These are phyloP conservation scores for Poecilobothrus nobilitatus DNA, from an alignment of 2,888 invertebrate species.

Conservation along the genomic window DNA sequence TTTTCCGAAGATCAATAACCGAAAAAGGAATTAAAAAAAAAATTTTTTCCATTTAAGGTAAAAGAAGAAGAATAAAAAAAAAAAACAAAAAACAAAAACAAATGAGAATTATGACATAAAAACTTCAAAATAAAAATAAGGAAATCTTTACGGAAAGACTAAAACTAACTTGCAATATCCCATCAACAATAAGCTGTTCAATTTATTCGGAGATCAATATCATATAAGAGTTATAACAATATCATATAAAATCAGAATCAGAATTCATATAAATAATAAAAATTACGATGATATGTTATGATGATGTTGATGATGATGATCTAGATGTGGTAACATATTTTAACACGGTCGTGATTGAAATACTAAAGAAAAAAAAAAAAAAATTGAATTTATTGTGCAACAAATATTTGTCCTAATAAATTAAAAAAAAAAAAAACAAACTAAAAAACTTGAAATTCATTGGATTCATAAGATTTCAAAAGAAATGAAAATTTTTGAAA, in stretches of 20 bases:
- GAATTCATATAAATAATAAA: background rate
- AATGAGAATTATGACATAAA: conserved; percentile 4
- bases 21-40: background rate
- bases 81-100: background rate
- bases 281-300: background rate
- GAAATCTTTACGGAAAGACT: background rate
- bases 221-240: background rate
- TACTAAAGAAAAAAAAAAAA: background rate
- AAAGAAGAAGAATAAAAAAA: background rate
- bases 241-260: too few species aligned
- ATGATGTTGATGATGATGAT: background rate
- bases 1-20: background rate
- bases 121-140: background rate
- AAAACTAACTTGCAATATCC: background rate
- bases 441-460: background rate
- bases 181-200: background rate
- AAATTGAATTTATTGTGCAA: background rate
- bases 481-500: background rate
- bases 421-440: background rate
- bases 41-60: background rate
- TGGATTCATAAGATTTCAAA: background rate
- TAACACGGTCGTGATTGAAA: background rate
- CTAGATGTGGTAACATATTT: background rate
- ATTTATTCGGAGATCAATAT: background rate
- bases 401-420: too few species aligned